Evolutionary conservation across 2,113 vertebrate genomes (phyloP), one percentile per base, ranked within the genome.

Genomic region (Mirza zaza): DNA sequence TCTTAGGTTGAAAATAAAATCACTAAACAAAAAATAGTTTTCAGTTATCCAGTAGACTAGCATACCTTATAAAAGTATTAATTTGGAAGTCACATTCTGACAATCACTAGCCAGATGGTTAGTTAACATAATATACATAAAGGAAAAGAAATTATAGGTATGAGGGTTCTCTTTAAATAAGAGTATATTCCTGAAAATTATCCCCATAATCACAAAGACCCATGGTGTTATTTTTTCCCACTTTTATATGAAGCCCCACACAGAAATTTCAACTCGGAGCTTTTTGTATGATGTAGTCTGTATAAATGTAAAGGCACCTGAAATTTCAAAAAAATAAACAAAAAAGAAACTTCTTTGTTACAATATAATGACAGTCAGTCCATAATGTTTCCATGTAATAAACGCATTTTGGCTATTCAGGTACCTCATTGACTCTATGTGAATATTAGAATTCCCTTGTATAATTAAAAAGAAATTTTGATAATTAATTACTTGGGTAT

Each of bases 381-480:
- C 52, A 84, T 61, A 83, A 50, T 91, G 10, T 23, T 34, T 45
- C 18, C 92, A 3, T 63, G 15, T 77, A 87, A 87, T 83, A 91
- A 91, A 76, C n/a, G 3, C 65, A 45, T 57, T 77, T 36, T 79
- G 61, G 32, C 14, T 77, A 83, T 34, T 91, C 57, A 48, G n/a
- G 18, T 21, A 85, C 29, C 21, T 34, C 52, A 63, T 23, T 70
- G 29, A 79, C 14, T 65, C 23, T 45, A 59, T 39, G 36, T 59
- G 17, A 90, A 67, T 92, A 52, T 48, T 75, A 55, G 23, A 84
- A 79, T 63, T 55, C 52, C 17, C 52, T 57, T 57, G 55, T 57
- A 57, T 84, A 89, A 91, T 59, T 79, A 96, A 89, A 71, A 92
- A 6, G 3, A 25, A 73, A 73, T 48, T 71, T 94, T 85, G 32